Conservation (phyloP, 2,797 vertebrate species). For the Melanogrammus aeglefinus region DNA sequence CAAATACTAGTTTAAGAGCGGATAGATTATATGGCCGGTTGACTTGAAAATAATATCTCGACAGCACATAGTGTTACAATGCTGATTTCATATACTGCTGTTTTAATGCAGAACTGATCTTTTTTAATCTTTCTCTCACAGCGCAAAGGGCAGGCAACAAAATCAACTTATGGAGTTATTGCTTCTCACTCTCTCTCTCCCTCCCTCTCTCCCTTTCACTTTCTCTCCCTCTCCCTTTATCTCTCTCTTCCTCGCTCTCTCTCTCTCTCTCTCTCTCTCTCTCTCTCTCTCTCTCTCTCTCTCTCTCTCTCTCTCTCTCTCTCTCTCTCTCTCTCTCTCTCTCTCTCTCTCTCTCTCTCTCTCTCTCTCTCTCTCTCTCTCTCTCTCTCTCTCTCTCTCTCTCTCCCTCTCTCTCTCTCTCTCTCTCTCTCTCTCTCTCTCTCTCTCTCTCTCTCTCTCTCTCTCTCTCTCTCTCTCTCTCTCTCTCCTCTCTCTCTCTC, state of each 20-base stretch:
- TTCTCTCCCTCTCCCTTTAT: not conserved
- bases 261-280: no score
- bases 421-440: not conserved
- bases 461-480: conserved; percentile 4
- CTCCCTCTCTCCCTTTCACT: not conserved
- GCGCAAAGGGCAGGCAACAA: conserved; percentile 22
- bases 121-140: conserved; percentile 38
- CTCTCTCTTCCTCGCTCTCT: no score
- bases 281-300: not conserved
- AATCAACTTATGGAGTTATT: conserved; percentile 17
- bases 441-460: not conserved
- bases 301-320: conserved; percentile 16
- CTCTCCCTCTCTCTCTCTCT: not conserved
- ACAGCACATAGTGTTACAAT: conserved; percentile 54
- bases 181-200: conserved; percentile 24
- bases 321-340: not conserved
- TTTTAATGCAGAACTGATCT: conserved; percentile 41
- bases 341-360: not conserved
- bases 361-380: not conserved
- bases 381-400: not conserved
- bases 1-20: conserved; percentile 59
- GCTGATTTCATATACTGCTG: conserved; percentile 43
- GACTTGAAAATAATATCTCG: conserved; percentile 68
- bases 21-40: conserved; percentile 71
- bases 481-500: not conserved